Evolutionary conservation across 2,797 vertebrate genomes (phyloP), one percentile per base, ranked within the genome.

Genomic region (Mus minutoides): DNA sequence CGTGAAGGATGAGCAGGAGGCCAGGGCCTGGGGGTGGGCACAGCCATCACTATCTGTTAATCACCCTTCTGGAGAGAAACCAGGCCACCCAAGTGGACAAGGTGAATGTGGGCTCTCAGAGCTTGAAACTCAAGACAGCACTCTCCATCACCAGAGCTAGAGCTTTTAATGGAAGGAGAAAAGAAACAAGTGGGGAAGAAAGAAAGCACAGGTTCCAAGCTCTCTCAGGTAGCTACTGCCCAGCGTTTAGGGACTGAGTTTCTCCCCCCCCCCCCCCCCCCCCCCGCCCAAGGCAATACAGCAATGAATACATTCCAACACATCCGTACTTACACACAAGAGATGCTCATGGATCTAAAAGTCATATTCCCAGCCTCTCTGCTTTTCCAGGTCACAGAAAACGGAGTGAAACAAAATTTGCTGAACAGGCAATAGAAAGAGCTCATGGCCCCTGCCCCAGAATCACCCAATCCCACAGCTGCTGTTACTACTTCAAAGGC

Each of bases 51-150:
- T 94, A 95, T 96, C 82, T 94, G 95, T 96, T 83, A 0, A 2
- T 90, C 96, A 94, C 73, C 34, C 96, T 98, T 95, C 90, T 97
- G 98, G 97, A 97, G 96, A 98, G 94, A 98, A 98, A 75, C 67
- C 95, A 93, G 96, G 91, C 94, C 97, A 96, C 96, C 94, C 94
- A 96, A 91, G 37, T 40, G 60, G 43, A 93, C 80, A 87, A 95
- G 94, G 91, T 84, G 46, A 91, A 46, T 22, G 26, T 13, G 29
- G 0, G 73, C 75, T 54, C 62, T 89, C 83, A 52, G 83, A 79
- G 95, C 67, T 56, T 17, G 52, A 43, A 79, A 40, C 40, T 19
- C 13, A 2, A 69, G 94, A 71, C 19, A 67, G 60, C 16, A 43
- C 43, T 80, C 89, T 54, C 79, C 85, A 88, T 87, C 88, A 0